Conservation (phyloP, 2,888 invertebrate genomes). For the Dryocosmus kuriphilus region DNA sequence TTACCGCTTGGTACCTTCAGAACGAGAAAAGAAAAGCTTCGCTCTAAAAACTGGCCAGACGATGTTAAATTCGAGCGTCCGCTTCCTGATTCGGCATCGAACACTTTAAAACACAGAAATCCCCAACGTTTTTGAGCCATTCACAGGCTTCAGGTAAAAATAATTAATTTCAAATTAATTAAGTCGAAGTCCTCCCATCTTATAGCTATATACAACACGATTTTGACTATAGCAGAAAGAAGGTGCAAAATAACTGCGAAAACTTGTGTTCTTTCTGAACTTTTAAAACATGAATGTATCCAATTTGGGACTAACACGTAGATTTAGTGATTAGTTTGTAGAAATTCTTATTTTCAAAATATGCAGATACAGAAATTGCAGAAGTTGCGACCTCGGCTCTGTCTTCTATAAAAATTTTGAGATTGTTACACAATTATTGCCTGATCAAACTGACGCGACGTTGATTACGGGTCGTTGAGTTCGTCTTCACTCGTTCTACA, state of each 20-base stretch:
- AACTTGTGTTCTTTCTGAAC: too few relatives aligned
- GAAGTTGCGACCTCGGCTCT: not conserved
- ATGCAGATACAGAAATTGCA: not conserved
- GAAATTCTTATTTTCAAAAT: not conserved
- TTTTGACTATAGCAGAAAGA: not conserved
- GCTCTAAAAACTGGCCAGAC: conserved; percentile 3
- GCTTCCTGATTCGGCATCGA: not conserved
- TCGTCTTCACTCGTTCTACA: conserved; percentile 17
- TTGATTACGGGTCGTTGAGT: conserved; percentile 26
- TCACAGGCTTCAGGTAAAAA: conserved; percentile 13
- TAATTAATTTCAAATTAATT: not conserved
- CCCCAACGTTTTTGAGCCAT: not conserved
- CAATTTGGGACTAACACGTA: not conserved
- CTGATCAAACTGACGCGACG: conserved; percentile 22
- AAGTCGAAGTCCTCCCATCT: not conserved
- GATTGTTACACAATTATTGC: conserved; percentile 11
- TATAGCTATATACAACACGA: too few relatives aligned
- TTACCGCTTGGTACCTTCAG: too few relatives aligned
- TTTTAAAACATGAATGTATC: not conserved
- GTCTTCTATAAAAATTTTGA: not conserved
- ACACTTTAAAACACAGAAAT: not conserved
- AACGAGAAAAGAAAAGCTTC: too few relatives aligned
- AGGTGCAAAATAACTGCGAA: too few relatives aligned
- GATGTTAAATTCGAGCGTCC: conserved; percentile 1
- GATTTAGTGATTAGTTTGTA: not conserved